These are phyloP conservation scores for Falco biarmicus DNA, from an alignment of 2,797 vertebrate genomes.

Conservation along the genomic window DNA sequence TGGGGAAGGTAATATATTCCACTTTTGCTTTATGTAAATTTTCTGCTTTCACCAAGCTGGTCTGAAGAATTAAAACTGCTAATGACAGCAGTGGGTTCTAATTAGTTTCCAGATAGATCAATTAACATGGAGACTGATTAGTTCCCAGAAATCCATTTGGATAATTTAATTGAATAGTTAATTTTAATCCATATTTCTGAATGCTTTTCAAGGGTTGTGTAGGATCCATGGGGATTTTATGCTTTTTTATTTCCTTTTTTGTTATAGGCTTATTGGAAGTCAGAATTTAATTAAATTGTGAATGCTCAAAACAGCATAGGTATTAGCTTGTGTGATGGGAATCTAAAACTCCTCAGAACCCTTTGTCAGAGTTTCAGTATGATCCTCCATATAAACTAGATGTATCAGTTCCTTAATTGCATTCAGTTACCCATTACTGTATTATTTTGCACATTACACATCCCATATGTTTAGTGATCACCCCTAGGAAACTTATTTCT, in stretches of 20 bases:
- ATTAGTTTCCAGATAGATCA: not conserved
- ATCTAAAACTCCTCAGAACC: not conserved
- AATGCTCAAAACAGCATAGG: not conserved
- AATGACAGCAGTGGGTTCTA: not conserved
- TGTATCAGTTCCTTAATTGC: not conserved
- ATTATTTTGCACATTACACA: not conserved
- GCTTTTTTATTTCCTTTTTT: not conserved
- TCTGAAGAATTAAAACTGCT: not conserved
- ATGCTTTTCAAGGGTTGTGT: not conserved
- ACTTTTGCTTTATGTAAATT: not conserved
- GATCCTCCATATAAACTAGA: not conserved
- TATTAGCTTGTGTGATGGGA: not conserved
- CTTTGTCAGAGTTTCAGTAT: not conserved
- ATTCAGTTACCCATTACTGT: not conserved
- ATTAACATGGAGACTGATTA: not conserved
- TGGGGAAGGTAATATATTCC: not conserved
- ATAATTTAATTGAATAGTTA: not conserved
- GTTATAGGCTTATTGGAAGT: not conserved
- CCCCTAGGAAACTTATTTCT: not conserved
- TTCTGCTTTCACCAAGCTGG: not conserved
- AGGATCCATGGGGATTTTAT: not conserved
- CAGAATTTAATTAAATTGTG: constrained; percentile 38
- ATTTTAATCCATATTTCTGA: constrained; percentile 35
- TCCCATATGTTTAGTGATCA: not conserved
- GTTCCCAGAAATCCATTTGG: not conserved